phyloP scores from a whole-genome alignment of 2,888 invertebrate species.

The Cryptophagus acutangulus region DNA sequence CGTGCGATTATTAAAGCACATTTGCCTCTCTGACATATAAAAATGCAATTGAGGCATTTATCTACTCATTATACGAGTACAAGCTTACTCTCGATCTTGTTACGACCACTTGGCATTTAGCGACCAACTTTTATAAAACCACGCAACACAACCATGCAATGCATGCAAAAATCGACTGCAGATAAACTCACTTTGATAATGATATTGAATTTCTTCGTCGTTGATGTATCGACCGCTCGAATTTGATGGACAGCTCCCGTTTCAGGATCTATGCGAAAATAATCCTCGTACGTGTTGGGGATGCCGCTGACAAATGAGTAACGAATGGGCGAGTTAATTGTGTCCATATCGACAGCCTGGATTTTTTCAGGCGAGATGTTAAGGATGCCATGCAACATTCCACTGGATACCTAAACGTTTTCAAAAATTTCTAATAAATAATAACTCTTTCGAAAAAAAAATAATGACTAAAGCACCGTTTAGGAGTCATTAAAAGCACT shows the following conservation, averaged over 20 bases:
- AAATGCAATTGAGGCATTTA: conserved; percentile 11
- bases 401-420: conserved; percentile 75
- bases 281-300: conserved; percentile 71
- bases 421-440: neutral
- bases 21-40: conserved; percentile 4
- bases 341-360: conserved; percentile 86
- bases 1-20: conserved; percentile 6
- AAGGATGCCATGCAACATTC: conserved; percentile 76
- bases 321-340: conserved; percentile 74
- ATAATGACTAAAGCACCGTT: too few species aligned
- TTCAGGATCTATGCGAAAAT: conserved; percentile 76
- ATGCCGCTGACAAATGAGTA: conserved; percentile 79
- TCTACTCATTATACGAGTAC: too few species aligned
- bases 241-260: conserved; percentile 79
- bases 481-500: too few species aligned
- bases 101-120: neutral
- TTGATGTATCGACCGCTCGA: conserved; percentile 72
- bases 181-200: conserved; percentile 69
- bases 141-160: neutral
- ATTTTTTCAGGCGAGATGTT: conserved; percentile 82
- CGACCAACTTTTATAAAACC: too few species aligned
- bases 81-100: neutral
- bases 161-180: neutral
- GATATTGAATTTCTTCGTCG: conserved; percentile 72
- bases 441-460: neutral